Conservation (phyloP, 2,888 invertebrate genomes). For the Ectobius pallidus region DNA sequence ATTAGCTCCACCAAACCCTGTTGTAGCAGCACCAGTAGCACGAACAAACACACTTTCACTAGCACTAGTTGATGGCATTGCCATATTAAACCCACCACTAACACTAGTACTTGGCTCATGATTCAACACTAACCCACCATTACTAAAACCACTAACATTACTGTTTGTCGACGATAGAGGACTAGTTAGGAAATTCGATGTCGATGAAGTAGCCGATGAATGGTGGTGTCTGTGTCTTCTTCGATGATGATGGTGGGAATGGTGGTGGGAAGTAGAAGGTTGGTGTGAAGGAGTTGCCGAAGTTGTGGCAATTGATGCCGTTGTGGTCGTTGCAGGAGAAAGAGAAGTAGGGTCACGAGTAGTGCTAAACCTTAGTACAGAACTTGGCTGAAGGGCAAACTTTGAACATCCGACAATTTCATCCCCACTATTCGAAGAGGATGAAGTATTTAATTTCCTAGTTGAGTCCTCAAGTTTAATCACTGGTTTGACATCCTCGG, state of each 20-base stretch:
- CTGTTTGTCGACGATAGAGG: slow-evolving; percentile 14
- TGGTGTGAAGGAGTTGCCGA: not conserved
- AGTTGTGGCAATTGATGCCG: not conserved
- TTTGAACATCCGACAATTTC: slow-evolving; percentile 34
- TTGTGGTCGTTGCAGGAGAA: not conserved
- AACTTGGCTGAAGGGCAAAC: slow-evolving; percentile 33
- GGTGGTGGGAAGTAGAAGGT: not conserved
- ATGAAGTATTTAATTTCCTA: not conserved
- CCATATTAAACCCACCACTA: slow-evolving; percentile 16
- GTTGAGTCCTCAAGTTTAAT: not conserved
- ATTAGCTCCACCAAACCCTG: slow-evolving; percentile 21
- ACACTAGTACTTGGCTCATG: slow-evolving; percentile 36
- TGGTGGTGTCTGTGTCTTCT: slow-evolving; percentile 29
- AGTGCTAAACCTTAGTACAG: not conserved
- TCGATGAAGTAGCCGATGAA: slow-evolving; percentile 5
- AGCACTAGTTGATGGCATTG: slow-evolving; percentile 23
- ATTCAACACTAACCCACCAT: slow-evolving; percentile 37
- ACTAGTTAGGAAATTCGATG: slow-evolving; percentile 38
- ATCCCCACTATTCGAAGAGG: not conserved
- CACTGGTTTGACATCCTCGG: slow-evolving; percentile 1
- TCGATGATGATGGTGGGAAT: slow-evolving; percentile 15
- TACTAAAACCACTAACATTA: slow-evolving; percentile 34
- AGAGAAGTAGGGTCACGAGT: not conserved
- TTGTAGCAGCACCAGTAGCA: slow-evolving; percentile 25
- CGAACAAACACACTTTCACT: slow-evolving; percentile 25